Evolutionary conservation across 2,888 invertebrate species (phyloP).

Genomic region (Tanypteryx hageni): DNA sequence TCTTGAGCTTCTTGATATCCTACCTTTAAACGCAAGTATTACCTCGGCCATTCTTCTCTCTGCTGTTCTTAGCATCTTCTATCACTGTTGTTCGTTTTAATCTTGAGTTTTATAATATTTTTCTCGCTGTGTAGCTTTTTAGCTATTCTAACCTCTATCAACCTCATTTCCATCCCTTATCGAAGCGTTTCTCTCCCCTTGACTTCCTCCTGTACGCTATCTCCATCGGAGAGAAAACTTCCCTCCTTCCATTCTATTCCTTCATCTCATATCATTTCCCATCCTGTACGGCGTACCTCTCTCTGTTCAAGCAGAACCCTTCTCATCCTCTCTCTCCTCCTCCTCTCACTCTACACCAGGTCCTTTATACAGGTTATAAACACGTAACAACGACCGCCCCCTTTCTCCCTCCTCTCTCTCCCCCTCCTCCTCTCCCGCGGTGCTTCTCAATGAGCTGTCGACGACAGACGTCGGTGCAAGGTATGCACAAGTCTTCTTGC

Average conservation of each 20-base stretch:
- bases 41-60: too few species aligned
- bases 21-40: too few species aligned
- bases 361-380: not conserved
- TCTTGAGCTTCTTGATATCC: too few species aligned
- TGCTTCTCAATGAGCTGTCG: slow-evolving; percentile 48
- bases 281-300: not conserved
- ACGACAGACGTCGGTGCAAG: slow-evolving; percentile 28
- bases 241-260: not conserved
- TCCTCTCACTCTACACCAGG: not conserved
- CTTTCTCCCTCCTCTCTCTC: not conserved
- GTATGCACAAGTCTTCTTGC: slow-evolving; percentile 6
- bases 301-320: not conserved
- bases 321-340: not conserved
- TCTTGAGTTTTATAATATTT: too few species aligned
- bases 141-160: too few species aligned
- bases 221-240: too few species aligned
- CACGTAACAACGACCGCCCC: not conserved
- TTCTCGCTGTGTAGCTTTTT: too few species aligned
- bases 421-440: not conserved
- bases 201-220: too few species aligned
- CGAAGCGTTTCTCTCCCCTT: too few species aligned
- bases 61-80: too few species aligned
- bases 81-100: too few species aligned
- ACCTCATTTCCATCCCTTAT: too few species aligned
- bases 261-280: not conserved